Base-by-base conservation (phyloP, 2,797 vertebrate genomes). In the Eidolon dupreanum region DNA sequence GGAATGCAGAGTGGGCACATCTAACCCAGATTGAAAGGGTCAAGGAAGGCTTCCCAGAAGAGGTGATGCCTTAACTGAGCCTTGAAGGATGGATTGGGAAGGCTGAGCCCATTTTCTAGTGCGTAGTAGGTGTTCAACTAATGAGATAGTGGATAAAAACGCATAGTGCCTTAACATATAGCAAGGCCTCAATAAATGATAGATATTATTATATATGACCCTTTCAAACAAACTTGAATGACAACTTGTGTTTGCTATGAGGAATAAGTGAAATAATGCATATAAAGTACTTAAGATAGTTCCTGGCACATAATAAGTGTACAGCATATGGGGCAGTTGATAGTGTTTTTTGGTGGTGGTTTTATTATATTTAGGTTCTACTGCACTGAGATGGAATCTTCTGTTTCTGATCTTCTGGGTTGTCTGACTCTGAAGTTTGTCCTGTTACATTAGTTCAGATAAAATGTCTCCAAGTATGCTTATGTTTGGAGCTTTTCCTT, bases 361-460 rank as follows among this genome's bases (percentile, higher is more conserved):
- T 78, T 87, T 82, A 55, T 57, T 87, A 86, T 83, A 71, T 96
- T 81, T 75, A 92, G 33, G 22, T 61, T 93, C 59, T 87, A 31
- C 19, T 90, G 46, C 51, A 66, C 55, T 75, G 31, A 85, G 53
- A 68, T 84, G 49, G 41, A 75, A 77, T 92, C 74, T 68, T 93
- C 6, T 70, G 57, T 92, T 19, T 78, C 65, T 75, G 53, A 84
- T 74, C 31, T 77, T 85, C 63, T 61, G 33, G 19, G n/a, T 93
- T 88, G 63, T 73, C 41, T 83, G 61, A 66, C 31, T 92, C 33
- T 87, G 43, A 33, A 75, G 19, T 93, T 94, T 93, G 31, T 90
- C 66, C 59, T 87, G 17, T 75, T 88, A 77, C 24, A 63, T 93
- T 88, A 86, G 73, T 85, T 94, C 36, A 83, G 51, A 59, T 77